These are phyloP conservation scores for Eptatretus atami DNA, from an alignment of 2,797 vertebrate species.

Conservation along the genomic window DNA sequence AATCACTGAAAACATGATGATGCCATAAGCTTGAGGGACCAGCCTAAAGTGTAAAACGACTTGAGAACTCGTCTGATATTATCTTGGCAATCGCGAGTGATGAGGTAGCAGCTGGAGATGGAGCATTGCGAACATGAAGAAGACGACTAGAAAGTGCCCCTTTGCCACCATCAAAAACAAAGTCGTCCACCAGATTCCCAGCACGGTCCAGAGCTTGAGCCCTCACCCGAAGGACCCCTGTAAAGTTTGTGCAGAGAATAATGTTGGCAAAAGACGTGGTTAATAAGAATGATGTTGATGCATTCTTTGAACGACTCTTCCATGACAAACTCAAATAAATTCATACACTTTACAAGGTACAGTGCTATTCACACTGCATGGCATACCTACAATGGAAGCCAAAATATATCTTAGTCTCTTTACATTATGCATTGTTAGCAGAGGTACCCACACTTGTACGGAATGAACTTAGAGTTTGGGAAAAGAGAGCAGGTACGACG, in stretches of 20 bases:
- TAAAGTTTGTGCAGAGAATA: not conserved
- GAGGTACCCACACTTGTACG: no score
- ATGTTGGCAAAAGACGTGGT: no score
- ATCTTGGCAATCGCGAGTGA: conserved; percentile 53
- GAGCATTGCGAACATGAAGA: conserved; percentile 69
- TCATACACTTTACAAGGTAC: no score
- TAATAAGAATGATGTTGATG: no score
- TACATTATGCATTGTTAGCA: no score
- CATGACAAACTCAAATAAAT: no score
- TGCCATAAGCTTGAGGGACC: accelerated
- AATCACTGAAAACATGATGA: not conserved
- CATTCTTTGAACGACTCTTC: no score
- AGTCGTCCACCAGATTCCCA: conserved; percentile 66
- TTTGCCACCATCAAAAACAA: conserved; percentile 52
- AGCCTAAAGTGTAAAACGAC: conserved; percentile 27
- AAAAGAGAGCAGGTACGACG: no score
- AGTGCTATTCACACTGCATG: no score
- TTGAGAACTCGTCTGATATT: conserved; percentile 38
- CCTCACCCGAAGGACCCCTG: conserved; percentile 51
- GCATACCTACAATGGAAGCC: no score
- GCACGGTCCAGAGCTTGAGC: conserved; percentile 48
- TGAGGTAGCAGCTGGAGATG: conserved; percentile 73
- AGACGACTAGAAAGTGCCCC: conserved; percentile 31
- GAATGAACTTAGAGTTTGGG: no score
- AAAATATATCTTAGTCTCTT: no score